Conservation (phyloP, 2,888 invertebrate genomes). For the Oscheius sp. region DNA sequence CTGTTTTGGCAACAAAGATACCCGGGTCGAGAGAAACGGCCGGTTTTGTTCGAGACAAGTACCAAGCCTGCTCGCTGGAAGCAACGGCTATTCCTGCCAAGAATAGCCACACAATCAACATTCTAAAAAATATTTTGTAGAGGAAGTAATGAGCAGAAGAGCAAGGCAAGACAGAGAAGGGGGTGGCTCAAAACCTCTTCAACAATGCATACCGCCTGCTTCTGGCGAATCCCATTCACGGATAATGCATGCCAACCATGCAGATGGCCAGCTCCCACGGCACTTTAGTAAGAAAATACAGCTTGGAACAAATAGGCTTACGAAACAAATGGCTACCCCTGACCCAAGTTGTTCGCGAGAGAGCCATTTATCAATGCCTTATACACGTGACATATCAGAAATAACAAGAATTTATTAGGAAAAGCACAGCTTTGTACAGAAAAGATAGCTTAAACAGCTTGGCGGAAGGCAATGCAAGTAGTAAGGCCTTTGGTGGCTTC, state of each 20-base stretch:
- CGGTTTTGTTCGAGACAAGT: conserved; percentile 14
- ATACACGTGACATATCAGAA: not conserved
- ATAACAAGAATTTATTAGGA: not conserved
- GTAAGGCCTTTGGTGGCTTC: conserved; percentile 55
- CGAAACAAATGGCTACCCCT: too few species aligned
- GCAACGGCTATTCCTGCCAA: not conserved
- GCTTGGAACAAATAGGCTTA: not conserved
- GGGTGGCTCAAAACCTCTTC: conserved; percentile 17
- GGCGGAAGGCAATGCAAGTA: conserved; percentile 57
- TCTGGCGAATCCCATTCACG: conserved; percentile 28
- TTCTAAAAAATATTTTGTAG: not conserved
- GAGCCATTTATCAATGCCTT: not conserved
- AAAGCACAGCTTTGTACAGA: not conserved
- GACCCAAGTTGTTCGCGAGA: too few species aligned
- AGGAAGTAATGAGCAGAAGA: not conserved
- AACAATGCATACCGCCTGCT: conserved; percentile 28
- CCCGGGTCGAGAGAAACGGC: conserved; percentile 19
- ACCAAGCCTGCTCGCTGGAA: conserved; percentile 21
- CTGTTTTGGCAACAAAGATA: conserved; percentile 34
- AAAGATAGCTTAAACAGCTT: conserved; percentile 34
- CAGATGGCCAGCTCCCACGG: conserved; percentile 20
- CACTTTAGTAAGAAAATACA: conserved; percentile 9
- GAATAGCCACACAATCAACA: conserved; percentile 3
- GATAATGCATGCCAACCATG: conserved; percentile 28
- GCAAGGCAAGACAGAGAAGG: not conserved